Conservation (phyloP, 2,113 vertebrate genomes). For the Microcebus jonahi region DNA sequence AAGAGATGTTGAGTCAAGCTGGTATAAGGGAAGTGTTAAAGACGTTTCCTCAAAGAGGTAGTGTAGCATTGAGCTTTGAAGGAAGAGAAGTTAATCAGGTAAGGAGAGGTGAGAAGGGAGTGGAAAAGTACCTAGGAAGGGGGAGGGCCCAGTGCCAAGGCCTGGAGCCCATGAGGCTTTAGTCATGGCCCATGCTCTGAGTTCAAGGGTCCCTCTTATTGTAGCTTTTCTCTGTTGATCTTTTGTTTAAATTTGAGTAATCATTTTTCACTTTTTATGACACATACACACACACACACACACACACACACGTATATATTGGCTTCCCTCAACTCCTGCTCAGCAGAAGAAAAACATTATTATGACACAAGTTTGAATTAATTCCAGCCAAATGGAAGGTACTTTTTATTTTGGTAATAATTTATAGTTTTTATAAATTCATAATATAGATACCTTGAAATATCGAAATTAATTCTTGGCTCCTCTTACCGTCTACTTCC, state of each 20-base stretch:
- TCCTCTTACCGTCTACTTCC: neutral
- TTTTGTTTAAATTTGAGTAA: neutral
- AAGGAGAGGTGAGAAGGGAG: neutral
- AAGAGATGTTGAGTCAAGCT: neutral
- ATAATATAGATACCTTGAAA: neutral
- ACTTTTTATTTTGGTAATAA: neutral
- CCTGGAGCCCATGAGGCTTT: neutral
- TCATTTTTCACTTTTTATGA: neutral
- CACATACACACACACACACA: too few relatives aligned
- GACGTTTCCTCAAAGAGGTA: neutral
- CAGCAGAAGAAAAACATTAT: neutral
- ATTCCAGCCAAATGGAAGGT: neutral
- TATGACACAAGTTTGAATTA: neutral
- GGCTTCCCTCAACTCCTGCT: neutral
- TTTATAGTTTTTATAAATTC: conserved; percentile 33
- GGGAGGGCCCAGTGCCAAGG: neutral
- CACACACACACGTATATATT: neutral
- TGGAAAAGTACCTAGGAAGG: neutral
- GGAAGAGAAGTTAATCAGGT: neutral
- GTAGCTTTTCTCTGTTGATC: neutral
- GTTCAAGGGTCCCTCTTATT: neutral
- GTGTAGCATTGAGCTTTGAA: neutral
- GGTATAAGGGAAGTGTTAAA: neutral
- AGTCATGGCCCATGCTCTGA: neutral
- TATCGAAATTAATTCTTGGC: neutral